These are phyloP conservation scores for Enteromius afrohamiltoni DNA, from an alignment of 2,797 vertebrate species.

Conservation along the genomic window DNA sequence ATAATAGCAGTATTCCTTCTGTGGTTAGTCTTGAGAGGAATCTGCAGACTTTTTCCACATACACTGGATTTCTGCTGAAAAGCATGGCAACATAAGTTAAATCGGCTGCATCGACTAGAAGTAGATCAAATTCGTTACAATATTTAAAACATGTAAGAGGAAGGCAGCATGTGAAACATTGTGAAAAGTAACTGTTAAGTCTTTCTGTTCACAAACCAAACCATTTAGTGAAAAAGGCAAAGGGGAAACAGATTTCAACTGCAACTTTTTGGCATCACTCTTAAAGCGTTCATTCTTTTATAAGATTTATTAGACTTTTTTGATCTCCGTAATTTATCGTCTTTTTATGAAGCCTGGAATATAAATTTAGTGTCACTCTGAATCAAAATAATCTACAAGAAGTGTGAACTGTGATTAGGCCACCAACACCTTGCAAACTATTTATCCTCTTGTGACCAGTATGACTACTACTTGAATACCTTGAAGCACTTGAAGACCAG, in stretches of 20 bases:
- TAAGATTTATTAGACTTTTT: not conserved
- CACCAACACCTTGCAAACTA: constrained; percentile 11
- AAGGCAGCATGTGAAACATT: not conserved
- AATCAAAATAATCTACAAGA: not conserved
- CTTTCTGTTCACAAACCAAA: not conserved
- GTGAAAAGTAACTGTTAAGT: not conserved
- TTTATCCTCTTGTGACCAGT: constrained; percentile 8
- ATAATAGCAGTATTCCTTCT: not conserved
- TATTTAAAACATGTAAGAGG: not conserved
- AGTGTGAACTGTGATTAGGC: not conserved
- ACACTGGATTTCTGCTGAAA: not conserved
- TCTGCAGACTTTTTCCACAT: not conserved
- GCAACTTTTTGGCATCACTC: not conserved
- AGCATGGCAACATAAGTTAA: not conserved
- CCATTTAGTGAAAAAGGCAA: not conserved
- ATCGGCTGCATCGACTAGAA: not conserved
- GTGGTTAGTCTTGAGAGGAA: not conserved
- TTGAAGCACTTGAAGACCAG: constrained; percentile 5
- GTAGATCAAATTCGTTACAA: not conserved
- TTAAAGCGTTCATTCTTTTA: not conserved
- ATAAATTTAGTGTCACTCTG: not conserved
- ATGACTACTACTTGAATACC: not conserved
- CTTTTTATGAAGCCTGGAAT: not conserved
- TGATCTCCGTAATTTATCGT: not conserved
- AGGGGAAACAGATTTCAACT: not conserved